phyloP scores from a whole-genome alignment of 2,797 vertebrate species.

The Leucoraja ocellata region DNA sequence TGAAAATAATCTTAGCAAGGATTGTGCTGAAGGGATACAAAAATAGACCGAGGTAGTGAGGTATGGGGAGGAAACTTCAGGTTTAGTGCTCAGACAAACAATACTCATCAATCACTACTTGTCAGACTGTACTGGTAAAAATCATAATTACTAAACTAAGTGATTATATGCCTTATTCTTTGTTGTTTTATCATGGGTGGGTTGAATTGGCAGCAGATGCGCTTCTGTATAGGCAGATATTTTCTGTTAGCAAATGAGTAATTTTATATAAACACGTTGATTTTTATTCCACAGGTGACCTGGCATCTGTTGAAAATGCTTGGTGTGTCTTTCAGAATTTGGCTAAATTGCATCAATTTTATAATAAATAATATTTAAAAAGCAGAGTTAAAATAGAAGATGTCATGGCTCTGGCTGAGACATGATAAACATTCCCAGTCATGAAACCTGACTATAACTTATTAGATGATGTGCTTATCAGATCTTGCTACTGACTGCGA shows the following conservation, averaged over 20 bases:
- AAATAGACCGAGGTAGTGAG: not conserved
- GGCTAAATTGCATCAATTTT: not conserved
- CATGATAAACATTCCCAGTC: not conserved
- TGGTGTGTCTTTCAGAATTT: not conserved
- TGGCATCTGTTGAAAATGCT: not conserved
- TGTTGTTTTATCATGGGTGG: not conserved
- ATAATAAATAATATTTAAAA: not conserved
- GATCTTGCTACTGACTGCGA: constrained; percentile 14
- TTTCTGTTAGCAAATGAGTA: not conserved
- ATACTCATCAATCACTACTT: not conserved
- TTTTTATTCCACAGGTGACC: not conserved
- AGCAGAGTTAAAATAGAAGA: constrained; percentile 20
- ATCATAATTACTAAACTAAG: not conserved
- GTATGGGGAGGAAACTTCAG: not conserved
- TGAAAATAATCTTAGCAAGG: not conserved
- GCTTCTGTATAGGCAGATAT: not conserved
- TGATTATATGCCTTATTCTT: not conserved
- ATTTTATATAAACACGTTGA: not conserved
- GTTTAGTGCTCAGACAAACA: too few relatives aligned
- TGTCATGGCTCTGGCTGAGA: not conserved
- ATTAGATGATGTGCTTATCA: not conserved
- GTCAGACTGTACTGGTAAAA: not conserved
- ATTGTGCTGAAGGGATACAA: not conserved
- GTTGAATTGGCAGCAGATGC: not conserved
- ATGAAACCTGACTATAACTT: constrained; percentile 4